Percentiles rank a stretch among this genome's conserved stretches.
phyloP scores from a whole-genome alignment of 2,797 vertebrate species.

The Myotis vivesi region DNA sequence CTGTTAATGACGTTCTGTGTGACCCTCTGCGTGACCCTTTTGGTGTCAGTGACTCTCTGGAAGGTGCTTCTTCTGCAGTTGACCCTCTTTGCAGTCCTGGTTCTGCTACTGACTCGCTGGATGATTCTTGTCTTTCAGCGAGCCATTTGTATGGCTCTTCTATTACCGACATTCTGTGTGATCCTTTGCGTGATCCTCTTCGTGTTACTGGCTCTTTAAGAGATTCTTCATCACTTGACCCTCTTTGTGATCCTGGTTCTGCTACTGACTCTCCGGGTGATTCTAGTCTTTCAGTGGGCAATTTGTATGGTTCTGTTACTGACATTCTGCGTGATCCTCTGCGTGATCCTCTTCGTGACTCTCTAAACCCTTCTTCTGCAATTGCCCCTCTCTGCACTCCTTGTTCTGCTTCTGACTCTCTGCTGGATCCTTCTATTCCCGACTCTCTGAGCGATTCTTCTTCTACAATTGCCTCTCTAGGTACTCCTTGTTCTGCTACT shows the following conservation, averaged over 20 bases:
- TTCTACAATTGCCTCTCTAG: not conserved
- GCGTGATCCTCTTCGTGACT: not conserved
- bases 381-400: not conserved
- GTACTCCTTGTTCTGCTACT: not conserved
- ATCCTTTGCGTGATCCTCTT: not conserved
- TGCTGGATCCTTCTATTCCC: not conserved
- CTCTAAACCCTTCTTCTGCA: not conserved
- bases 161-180: not conserved
- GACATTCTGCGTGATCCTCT: not conserved
- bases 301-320: not conserved
- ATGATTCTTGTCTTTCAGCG: not conserved
- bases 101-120: not conserved
- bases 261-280: not conserved
- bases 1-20: not conserved
- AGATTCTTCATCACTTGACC: not conserved
- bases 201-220: too few species aligned
- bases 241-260: not conserved
- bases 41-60: not conserved
- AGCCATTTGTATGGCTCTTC: not conserved
- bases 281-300: not conserved
- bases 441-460: not conserved
- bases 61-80: not conserved
- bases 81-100: not conserved
- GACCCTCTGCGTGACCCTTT: not conserved
- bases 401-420: not conserved